Evolutionary conservation across 1,140 invertebrate species (phyloP), one percentile per base, ranked within the genome.

Genomic region (Gryon sp.): DNA sequence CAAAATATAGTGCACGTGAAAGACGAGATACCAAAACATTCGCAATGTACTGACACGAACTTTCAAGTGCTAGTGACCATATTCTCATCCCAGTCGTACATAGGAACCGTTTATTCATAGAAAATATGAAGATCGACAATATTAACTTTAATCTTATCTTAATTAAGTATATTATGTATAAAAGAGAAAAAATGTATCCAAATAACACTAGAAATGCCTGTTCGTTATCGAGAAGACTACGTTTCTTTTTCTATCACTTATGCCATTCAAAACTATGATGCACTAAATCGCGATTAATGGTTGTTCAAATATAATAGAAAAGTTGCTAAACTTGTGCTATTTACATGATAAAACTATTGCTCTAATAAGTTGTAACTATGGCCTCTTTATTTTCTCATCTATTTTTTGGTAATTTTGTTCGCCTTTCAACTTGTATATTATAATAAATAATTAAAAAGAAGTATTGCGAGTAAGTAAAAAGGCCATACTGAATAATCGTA

Each of bases 1-100:
- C 65, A 70, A 41, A 68, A 78, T 55, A 66, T 62, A 72, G 65
- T 78, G 57, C 65, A 70, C 41, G 63, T 78, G 57, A 65, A n/a
- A 78, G 28, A 74, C 20, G 48, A 53, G 34, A 57, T 78, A 78
- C 69, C 57, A 69, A 69, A 69, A 70, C 76, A 80, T 82, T 82
- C 80, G 78, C 80, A 82, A 83, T 76, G 76, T 80, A 83, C 76
- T 69, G 78, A 82, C 80, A 82, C 72, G 53, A 66, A 65, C 60
- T 72, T 72, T n/a, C 74, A 72, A 76, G 65, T 65, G 66, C 63
- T 73, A 73, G 68, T 78, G 75, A 48, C 41, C 59, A 53, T 48
- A 40, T 76, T 14, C 48, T 24, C 19, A 6, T 18, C 48, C 5
- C 14, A 12, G 11, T 34, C 14, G 11, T 34, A n/a, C n/a, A n/a